Percentiles rank a stretch among this genome's conserved stretches.
Conservation (phyloP, 2,888 invertebrate genomes). For the Hyposoter didymator region DNA sequence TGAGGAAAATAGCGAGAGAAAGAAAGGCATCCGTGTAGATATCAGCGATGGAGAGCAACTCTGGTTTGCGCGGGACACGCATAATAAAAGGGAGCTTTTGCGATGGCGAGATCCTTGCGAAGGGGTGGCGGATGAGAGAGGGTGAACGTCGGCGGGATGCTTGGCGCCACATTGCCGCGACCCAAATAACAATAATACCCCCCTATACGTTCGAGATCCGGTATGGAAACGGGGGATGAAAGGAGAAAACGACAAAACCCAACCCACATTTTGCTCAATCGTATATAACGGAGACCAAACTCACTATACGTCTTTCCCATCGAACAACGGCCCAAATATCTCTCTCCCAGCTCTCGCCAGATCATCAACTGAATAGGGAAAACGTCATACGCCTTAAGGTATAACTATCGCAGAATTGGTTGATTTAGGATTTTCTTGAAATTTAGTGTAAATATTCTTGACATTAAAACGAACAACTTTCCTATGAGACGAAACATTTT, state of each 20-base stretch:
- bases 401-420: no score
- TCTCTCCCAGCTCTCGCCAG: slow-evolving; percentile 38
- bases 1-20: slow-evolving; percentile 4
- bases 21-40: slow-evolving; percentile 30
- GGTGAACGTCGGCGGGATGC: slow-evolving; percentile 73
- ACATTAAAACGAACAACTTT: no score
- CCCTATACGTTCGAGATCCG: slow-evolving; percentile 57
- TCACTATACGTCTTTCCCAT: slow-evolving; percentile 34
- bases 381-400: slow-evolving; percentile 7
- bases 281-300: slow-evolving; percentile 50
- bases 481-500: no score
- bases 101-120: slow-evolving; percentile 18
- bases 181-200: slow-evolving; percentile 80
- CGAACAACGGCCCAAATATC: slow-evolving; percentile 61
- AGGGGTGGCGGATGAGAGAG: slow-evolving; percentile 41
- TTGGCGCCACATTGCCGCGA: slow-evolving; percentile 81
- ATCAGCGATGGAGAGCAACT: slow-evolving; percentile 34
- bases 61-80: slow-evolving; percentile 57
- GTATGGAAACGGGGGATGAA: slow-evolving; percentile 24
- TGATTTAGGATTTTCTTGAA: no score
- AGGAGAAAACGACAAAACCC: slow-evolving; percentile 54
- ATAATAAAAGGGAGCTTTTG: slow-evolving; percentile 60
- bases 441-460: no score
- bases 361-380: background rate
- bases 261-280: slow-evolving; percentile 64